Conservation (phyloP, 2,888 invertebrate genomes). For the Cryptophagus acutangulus region DNA sequence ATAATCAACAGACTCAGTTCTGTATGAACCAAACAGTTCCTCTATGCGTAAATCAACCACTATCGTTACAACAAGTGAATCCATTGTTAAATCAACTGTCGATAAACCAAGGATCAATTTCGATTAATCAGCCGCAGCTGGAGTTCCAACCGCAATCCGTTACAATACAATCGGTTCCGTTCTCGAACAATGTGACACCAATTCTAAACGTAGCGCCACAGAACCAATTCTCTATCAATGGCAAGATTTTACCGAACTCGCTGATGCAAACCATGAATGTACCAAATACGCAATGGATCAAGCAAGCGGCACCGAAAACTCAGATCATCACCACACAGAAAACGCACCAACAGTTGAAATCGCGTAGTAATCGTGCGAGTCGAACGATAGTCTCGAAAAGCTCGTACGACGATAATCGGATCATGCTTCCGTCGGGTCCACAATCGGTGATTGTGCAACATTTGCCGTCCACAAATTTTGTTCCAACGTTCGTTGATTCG, state of each 20-base stretch:
- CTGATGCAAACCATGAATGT: conserved; percentile 32
- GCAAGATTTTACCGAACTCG: conserved; percentile 36
- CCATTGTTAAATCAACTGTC: conserved; percentile 18
- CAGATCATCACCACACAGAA: too few species aligned
- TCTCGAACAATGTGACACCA: conserved; percentile 33
- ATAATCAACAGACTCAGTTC: conserved; percentile 30
- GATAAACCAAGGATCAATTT: conserved; percentile 19
- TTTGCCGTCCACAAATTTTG: conserved; percentile 47
- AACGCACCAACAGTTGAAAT: too few species aligned
- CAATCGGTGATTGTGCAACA: conserved; percentile 69
- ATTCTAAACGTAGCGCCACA: conserved; percentile 38
- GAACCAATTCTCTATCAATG: conserved; percentile 38
- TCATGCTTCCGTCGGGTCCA: conserved; percentile 21
- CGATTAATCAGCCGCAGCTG: conserved; percentile 34
- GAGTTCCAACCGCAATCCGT: conserved; percentile 38
- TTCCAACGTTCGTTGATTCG: conserved; percentile 63
- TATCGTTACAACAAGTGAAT: conserved; percentile 20
- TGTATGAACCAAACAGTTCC: conserved; percentile 37
- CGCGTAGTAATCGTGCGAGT: conserved; percentile 28
- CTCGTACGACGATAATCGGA: conserved; percentile 14
- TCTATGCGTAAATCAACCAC: conserved; percentile 36
- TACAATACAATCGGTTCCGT: conserved; percentile 39
- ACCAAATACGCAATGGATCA: conserved; percentile 38
- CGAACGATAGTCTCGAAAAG: conserved; percentile 32
- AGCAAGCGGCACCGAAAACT: conserved; percentile 33